Evolutionary conservation across 2,113 vertebrate genomes (phyloP).

Genomic region (Orcinus orca): DNA sequence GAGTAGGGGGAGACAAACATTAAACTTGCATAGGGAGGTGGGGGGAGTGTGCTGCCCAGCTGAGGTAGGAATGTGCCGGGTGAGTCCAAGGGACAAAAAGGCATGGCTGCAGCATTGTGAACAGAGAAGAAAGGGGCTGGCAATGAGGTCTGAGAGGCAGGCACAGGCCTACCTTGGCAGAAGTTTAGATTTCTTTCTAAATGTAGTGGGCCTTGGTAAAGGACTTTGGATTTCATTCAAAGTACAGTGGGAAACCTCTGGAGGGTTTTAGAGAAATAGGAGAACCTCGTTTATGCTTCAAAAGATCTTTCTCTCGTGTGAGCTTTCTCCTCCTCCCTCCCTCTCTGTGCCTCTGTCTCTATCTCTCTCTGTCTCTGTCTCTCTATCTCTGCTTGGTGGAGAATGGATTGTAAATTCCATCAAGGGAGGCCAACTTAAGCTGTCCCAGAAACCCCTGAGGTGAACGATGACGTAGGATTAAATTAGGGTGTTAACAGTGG

Average conservation of each 20-base stretch:
- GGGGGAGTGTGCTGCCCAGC: background rate
- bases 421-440: background rate
- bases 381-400: background rate
- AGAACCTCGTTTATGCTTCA: background rate
- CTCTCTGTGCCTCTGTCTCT: background rate
- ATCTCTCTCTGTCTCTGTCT: background rate
- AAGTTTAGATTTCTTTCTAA: background rate
- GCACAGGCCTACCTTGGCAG: background rate
- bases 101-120: accelerated
- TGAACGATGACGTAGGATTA: background rate
- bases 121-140: too few relatives aligned
- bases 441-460: background rate
- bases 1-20: background rate
- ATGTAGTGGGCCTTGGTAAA: background rate
- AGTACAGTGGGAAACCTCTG: background rate
- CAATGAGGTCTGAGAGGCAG: background rate
- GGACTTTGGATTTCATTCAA: background rate
- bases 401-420: background rate
- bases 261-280: background rate
- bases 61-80: background rate
- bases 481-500: background rate
- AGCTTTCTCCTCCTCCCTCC: background rate
- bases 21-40: accelerated
- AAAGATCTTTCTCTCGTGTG: background rate
- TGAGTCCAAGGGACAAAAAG: background rate